Evolutionary conservation across 1,140 invertebrate species (phyloP), one percentile per base, ranked within the genome.

Genomic region (Brachionus sp.): DNA sequence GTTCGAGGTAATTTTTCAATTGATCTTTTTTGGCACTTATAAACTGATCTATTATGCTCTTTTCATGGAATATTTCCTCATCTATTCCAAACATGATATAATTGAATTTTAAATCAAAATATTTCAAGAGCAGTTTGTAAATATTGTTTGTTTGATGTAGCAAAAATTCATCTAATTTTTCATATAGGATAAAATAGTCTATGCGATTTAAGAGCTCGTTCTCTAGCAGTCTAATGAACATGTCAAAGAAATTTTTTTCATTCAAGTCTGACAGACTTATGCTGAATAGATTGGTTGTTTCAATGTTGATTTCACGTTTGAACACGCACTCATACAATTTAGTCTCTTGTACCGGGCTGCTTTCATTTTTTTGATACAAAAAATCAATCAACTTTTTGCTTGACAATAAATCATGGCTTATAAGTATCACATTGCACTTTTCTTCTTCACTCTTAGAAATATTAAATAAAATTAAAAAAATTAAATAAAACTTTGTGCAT

Each of bases 1-100:
- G 33, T 12, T 70, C 66, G n/a, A 37, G 13, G 16, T 37, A 70
- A 70, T 37, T 70, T 42, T 35, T 37, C 35, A 70, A 39, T 19
- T 70, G 66, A 16, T 70, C 66, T 37, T 70, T 70, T 39, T 70
- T 70, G 10, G 66, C 66, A n/a, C n/a, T 35, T 9, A 70, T 42
- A n/a, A 70, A 70, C 12, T 70, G 66, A 7, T 37, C 66, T 3
- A 70, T 12, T 37, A 70, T 13, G 16, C 35, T 35, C 7, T 70
- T 37, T 0, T 70, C 29, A 9, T 70, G 0, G 16, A 70, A 37
- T 37, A 70, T 70, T 7, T 70, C 29, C 33, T 70, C 66, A 35
- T 70, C 33, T 70, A 37, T 42, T 2, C 66, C 37, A 33, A 70
- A 70, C 4, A 70, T 70, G 4, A 70, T 9, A n/a, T 16, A 42